phyloP scores from a whole-genome alignment of 2,797 vertebrate genomes.

The Hemibagrus guttatus region DNA sequence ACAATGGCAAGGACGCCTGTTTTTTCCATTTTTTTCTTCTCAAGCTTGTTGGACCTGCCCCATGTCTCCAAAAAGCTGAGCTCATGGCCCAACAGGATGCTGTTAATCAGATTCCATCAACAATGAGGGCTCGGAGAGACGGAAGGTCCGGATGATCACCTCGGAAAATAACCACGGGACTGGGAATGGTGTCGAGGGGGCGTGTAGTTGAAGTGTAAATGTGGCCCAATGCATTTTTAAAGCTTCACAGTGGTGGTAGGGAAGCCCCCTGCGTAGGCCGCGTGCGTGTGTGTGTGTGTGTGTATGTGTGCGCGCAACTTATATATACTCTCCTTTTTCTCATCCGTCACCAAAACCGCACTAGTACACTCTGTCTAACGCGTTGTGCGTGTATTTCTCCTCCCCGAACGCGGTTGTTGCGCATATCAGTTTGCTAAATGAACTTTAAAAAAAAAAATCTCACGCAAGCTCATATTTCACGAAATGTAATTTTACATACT shows the following conservation, averaged over 20 bases:
- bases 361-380: constrained; percentile 59
- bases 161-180: constrained; percentile 33
- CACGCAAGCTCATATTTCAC: constrained; percentile 77
- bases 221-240: constrained; percentile 29
- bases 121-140: constrained; percentile 43
- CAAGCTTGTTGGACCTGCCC: constrained; percentile 71
- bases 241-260: constrained; percentile 55
- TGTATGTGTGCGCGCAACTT: constrained; percentile 24
- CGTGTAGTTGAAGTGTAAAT: constrained; percentile 39
- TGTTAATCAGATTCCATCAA: constrained; percentile 60
- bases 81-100: constrained; percentile 63
- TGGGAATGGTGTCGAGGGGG: constrained; percentile 11
- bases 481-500: constrained; percentile 82
- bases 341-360: constrained; percentile 60
- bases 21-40: constrained; percentile 60
- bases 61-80: constrained; percentile 70
- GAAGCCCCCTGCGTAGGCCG: constrained; percentile 42
- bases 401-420: constrained; percentile 66
- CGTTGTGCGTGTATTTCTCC: constrained; percentile 55
- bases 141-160: constrained; percentile 30
- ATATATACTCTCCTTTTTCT: constrained; percentile 54
- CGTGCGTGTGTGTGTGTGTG: not conserved
- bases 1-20: constrained; percentile 73
- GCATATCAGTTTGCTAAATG: constrained; percentile 75
- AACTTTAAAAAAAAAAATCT: too few species aligned